These are phyloP conservation scores for Gorsachius magnificus DNA, from an alignment of 2,797 vertebrate species.

Conservation along the genomic window DNA sequence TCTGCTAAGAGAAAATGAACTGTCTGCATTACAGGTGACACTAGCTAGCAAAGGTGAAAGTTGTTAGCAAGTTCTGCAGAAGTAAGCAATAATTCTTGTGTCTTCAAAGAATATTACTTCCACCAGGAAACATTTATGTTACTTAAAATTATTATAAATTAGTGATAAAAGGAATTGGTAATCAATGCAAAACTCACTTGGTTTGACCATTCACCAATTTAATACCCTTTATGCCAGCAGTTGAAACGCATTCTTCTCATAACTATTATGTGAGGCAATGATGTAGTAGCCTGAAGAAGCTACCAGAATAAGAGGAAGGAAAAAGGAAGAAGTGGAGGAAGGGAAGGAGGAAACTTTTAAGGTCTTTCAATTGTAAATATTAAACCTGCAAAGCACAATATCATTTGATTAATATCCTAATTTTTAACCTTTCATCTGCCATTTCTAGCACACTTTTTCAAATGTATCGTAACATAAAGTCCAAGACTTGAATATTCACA, in stretches of 20 bases:
- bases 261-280: background rate
- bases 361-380: background rate
- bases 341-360: background rate
- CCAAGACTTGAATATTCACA: background rate
- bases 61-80: background rate
- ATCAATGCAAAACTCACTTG: background rate
- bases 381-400: background rate
- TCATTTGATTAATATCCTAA: background rate
- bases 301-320: background rate
- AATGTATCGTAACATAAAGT: background rate
- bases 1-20: background rate
- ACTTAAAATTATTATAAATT: background rate
- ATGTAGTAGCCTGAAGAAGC: background rate
- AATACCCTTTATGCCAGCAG: background rate
- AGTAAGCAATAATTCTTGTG: background rate
- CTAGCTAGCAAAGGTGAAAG: background rate
- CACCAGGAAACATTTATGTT: background rate
- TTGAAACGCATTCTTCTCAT: background rate
- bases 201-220: background rate
- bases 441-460: background rate
- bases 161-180: background rate
- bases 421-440: background rate
- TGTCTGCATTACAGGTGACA: background rate
- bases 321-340: background rate
- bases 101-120: conserved; percentile 24